Conservation (phyloP, 2,113 vertebrate genomes). For the Muntiacus reevesi region DNA sequence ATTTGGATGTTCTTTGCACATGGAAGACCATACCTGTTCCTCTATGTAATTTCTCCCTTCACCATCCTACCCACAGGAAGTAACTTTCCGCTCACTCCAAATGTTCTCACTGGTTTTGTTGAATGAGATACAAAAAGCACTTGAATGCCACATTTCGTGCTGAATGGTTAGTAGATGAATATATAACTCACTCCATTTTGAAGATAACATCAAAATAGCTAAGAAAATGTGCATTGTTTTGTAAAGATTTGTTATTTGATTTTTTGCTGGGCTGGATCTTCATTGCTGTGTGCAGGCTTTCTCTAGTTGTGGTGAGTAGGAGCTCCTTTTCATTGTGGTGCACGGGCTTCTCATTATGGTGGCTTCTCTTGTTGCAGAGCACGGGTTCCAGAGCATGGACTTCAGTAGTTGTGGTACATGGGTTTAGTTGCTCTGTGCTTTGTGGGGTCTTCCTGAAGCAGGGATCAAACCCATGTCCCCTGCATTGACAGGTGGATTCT, state of each 20-base stretch:
- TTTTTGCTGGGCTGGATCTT: background rate
- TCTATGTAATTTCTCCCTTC: background rate
- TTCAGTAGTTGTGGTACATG: rapidly evolving
- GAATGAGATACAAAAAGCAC: background rate
- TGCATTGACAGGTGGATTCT: background rate
- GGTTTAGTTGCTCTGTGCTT: background rate
- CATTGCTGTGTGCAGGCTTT: background rate
- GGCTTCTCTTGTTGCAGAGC: background rate
- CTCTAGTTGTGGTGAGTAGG: background rate
- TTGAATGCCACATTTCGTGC: background rate
- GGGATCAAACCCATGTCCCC: background rate
- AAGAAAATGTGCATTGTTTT: background rate
- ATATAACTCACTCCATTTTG: background rate
- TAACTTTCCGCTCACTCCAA: background rate
- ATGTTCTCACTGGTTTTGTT: background rate
- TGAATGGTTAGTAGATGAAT: background rate
- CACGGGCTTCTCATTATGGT: rapidly evolving
- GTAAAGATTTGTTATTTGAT: background rate
- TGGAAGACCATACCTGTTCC: background rate
- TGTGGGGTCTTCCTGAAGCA: background rate
- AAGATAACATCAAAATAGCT: background rate
- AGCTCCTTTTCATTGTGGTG: background rate
- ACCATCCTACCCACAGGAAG: background rate
- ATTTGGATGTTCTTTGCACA: background rate
- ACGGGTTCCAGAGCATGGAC: background rate